Evolutionary conservation across 2,113 vertebrate genomes (phyloP).

Genomic region (Dicrurus megarhynchus): DNA sequence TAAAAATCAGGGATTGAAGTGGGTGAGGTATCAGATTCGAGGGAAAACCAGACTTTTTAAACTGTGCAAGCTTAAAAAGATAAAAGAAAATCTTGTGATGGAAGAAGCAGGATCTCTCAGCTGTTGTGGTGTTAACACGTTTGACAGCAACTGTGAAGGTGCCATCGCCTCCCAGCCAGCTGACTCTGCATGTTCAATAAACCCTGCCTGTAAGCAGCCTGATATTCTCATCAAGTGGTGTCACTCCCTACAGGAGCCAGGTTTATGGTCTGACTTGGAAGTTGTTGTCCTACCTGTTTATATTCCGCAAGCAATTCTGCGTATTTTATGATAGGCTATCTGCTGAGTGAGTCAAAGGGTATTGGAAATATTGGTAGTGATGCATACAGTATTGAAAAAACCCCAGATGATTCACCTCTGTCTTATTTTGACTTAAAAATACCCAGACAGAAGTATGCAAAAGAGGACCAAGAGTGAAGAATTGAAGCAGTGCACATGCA

Average conservation of each 20-base stretch:
- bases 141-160: neutral
- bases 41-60: neutral
- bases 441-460: neutral
- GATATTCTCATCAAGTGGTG: neutral
- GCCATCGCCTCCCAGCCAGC: neutral
- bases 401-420: constrained; percentile 36
- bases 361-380: constrained; percentile 19
- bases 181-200: neutral
- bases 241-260: neutral
- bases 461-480: neutral
- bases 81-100: neutral
- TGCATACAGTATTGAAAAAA: neutral
- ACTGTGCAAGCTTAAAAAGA: neutral
- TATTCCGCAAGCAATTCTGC: neutral
- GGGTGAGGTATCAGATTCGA: neutral
- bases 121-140: neutral
- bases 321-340: neutral
- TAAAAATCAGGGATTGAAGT: neutral
- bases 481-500: neutral
- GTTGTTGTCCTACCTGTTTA: neutral
- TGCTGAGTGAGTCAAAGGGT: constrained; percentile 15
- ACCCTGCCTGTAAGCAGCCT: neutral
- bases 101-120: neutral
- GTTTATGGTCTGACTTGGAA: neutral
- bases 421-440: constrained; percentile 29